A percentile compares a stretch with the other conserved stretches of the same genome.
Conservation (phyloP, 2,888 invertebrate species). For the Odontomyia ornata region DNA sequence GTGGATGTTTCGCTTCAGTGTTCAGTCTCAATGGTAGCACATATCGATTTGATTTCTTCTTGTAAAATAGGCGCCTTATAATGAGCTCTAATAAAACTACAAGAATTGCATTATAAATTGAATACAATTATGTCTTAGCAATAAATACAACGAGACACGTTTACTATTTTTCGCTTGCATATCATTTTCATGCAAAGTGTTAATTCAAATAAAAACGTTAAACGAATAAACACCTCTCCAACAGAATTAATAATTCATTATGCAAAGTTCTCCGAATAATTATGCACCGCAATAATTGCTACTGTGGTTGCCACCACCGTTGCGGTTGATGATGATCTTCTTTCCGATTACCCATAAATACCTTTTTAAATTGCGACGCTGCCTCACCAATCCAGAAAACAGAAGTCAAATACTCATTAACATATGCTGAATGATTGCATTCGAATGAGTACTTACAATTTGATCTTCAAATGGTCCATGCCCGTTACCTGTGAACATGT, state of each 20-base stretch:
- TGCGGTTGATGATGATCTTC: constrained; percentile 5
- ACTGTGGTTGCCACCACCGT: neutral
- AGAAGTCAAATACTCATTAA: constrained; percentile 35
- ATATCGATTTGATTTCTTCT: no score
- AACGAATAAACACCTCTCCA: constrained; percentile 24
- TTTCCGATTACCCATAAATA: neutral
- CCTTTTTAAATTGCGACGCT: constrained; percentile 13
- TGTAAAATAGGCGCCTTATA: no score
- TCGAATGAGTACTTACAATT: constrained; percentile 24
- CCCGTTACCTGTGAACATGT: neutral
- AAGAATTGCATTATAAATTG: no score
- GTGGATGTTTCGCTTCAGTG: no score
- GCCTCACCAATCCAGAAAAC: constrained; percentile 23
- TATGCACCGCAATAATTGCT: constrained; percentile 24
- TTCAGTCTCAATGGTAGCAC: no score
- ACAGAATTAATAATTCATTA: constrained; percentile 24
- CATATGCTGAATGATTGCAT: constrained; percentile 32
- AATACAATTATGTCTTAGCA: no score
- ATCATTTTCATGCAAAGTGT: no score
- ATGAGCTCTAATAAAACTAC: no score
- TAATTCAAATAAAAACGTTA: neutral
- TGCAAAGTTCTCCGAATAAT: constrained; percentile 16
- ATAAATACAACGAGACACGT: no score
- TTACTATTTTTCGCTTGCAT: no score
- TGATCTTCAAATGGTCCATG: constrained; percentile 15